Conservation (phyloP, 2,888 invertebrate species). For the Diadegma fenestrale region DNA sequence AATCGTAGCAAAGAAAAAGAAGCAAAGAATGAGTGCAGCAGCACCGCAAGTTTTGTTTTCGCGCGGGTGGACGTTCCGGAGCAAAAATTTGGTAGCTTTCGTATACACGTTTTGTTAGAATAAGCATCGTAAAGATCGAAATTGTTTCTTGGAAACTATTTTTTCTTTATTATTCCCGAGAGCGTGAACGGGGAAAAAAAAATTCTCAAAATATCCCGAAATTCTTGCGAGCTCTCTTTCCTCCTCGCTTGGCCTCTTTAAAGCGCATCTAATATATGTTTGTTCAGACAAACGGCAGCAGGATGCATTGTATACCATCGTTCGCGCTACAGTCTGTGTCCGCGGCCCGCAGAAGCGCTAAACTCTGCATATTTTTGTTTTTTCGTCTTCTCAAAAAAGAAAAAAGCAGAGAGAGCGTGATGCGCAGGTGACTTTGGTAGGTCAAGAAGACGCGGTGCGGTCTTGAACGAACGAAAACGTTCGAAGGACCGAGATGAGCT, state of each 20-base stretch:
- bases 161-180: slow-evolving; percentile 39
- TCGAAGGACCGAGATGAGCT: background rate
- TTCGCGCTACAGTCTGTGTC: slow-evolving; percentile 59
- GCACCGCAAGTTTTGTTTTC: slow-evolving; percentile 52
- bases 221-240: slow-evolving; percentile 51
- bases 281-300: slow-evolving; percentile 54
- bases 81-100: slow-evolving; percentile 17
- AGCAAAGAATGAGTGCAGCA: slow-evolving; percentile 36
- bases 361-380: slow-evolving; percentile 23
- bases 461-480: slow-evolving; percentile 15
- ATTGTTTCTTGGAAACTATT: slow-evolving; percentile 80
- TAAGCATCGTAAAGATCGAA: slow-evolving; percentile 83
- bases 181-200: slow-evolving; percentile 29
- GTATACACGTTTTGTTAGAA: slow-evolving; percentile 68
- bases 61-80: slow-evolving; percentile 4
- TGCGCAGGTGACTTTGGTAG: slow-evolving; percentile 22
- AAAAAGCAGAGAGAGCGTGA: background rate
- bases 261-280: slow-evolving; percentile 55
- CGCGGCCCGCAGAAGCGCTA: slow-evolving; percentile 51
- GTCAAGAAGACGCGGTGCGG: slow-evolving; percentile 2
- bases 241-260: background rate
- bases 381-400: background rate
- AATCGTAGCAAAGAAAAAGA: slow-evolving; percentile 40
- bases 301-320: slow-evolving; percentile 61
- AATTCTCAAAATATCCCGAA: slow-evolving; percentile 66